A percentile compares a stretch with the other conserved stretches of the same genome.
Evolutionary conservation across 2,797 vertebrate species (phyloP).

Genomic region (Hephaestus fuliginosus): DNA sequence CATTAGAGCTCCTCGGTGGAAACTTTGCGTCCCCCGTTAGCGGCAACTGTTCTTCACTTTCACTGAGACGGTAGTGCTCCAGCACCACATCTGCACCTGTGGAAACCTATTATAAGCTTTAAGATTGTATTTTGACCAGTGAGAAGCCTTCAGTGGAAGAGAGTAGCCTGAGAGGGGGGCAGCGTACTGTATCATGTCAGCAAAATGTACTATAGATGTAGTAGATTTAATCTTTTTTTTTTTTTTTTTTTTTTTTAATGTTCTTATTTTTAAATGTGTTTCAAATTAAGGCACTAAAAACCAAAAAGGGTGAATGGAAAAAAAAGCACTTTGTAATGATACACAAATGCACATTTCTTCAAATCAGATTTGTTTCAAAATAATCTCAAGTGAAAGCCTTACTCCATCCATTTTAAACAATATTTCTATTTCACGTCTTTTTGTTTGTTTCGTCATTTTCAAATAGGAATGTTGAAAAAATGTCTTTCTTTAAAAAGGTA

Average conservation of each 20-base stretch:
- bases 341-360: conserved; percentile 79
- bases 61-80: conserved; percentile 32
- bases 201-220: conserved; percentile 68
- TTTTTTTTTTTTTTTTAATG: conserved; percentile 52
- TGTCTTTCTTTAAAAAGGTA: conserved; percentile 27
- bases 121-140: conserved; percentile 71
- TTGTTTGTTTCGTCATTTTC: conserved; percentile 27
- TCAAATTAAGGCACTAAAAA: conserved; percentile 83
- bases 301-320: conserved; percentile 83
- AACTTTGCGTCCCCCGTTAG: conserved; percentile 43
- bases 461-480: conserved; percentile 43
- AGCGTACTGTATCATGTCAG: conserved; percentile 58
- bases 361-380: conserved; percentile 64
- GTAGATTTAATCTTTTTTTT: conserved; percentile 58
- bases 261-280: conserved; percentile 73
- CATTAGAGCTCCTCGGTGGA: conserved; percentile 61
- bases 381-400: conserved; percentile 67
- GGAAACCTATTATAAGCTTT: conserved; percentile 81
- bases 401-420: conserved; percentile 60
- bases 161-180: conserved; percentile 34
- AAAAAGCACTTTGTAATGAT: conserved; percentile 86
- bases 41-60: conserved; percentile 46
- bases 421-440: conserved; percentile 7
- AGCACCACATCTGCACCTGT: conserved; percentile 57
- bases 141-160: conserved; percentile 39